Evolutionary conservation across 2,888 invertebrate species (phyloP).

Genomic region (Diplolepis rosae): DNA sequence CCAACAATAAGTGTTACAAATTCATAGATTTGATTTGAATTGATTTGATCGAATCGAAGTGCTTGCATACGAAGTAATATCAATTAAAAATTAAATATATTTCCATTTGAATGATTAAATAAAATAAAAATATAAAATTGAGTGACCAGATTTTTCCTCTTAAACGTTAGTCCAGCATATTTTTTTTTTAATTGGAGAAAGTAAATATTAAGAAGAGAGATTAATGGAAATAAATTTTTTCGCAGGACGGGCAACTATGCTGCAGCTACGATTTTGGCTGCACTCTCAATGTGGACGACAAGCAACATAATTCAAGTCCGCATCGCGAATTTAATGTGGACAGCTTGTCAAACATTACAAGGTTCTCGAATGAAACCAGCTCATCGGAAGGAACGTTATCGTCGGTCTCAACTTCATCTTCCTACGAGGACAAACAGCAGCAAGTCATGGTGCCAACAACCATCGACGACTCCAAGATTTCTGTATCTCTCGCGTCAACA

Average conservation of each 20-base stretch:
- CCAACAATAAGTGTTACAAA: too few species aligned
- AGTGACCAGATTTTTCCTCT: neutral
- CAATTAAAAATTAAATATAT: too few species aligned
- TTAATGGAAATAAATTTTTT: constrained; percentile 38
- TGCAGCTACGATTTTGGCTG: constrained; percentile 76
- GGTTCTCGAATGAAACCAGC: constrained; percentile 59
- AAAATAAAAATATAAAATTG: neutral
- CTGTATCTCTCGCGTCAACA: neutral
- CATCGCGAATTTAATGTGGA: constrained; percentile 56
- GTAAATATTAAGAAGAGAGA: neutral
- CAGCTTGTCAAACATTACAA: constrained; percentile 55
- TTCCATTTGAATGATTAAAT: too few species aligned
- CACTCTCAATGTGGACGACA: constrained; percentile 68
- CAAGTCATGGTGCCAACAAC: neutral
- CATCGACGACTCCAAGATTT: neutral
- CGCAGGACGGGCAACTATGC: constrained; percentile 75
- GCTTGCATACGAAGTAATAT: too few species aligned
- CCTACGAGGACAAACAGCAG: constrained; percentile 16
- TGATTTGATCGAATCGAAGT: too few species aligned
- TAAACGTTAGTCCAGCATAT: neutral
- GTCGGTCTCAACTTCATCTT: constrained; percentile 54
- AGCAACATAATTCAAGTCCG: constrained; percentile 58
- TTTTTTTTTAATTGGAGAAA: neutral
- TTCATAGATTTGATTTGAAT: too few species aligned
- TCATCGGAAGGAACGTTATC: constrained; percentile 69